Evolutionary conservation across 1,140 invertebrate genomes (phyloP), one percentile per base, ranked within the genome.

Genomic region (Calephelis nemesis): DNA sequence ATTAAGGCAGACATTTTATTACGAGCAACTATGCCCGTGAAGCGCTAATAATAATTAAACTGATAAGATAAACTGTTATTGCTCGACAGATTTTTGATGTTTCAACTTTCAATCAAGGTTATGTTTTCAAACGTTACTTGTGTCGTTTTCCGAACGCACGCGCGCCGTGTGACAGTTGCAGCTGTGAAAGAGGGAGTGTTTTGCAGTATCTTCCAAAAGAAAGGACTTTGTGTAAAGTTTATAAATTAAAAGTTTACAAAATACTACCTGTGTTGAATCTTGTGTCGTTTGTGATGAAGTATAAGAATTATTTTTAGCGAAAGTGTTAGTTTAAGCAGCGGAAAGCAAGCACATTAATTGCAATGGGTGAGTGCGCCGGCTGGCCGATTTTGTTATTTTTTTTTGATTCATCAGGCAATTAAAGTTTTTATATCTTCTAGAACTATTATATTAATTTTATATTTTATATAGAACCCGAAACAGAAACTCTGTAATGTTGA

Each of bases 351-450:
- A 68, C 67, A 30, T 72, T 63, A 60, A 74, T 74, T 77, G 85
- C 82, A 82, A 89, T 89, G 87, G 87, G 87, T 89, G 77, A 87
- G 87, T 87, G 71, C 71, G 73, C 82, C 84, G 84, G 85, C 73
- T 74, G 63, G 48, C 73, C 47, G 48, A 42, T 68, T 71, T 78
- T 73, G 74, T 39, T 40, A 52, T 30, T 67, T 19, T 60, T 50
- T 47, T 58, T 45, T 49, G 30, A 12, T 66, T 50, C 50, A 8
- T 66, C 1, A 5, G 12, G 10, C 30, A 58, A 45, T 58, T 58
- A 12, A 5, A 39, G 30, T 58, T 7, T 58, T 19, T 12, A 12
- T n/a, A 58, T 6, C 11, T 58, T 10, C 1, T 12, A 39, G 11
- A 42, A 54, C 40, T 65, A 42, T 64, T 64, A 47, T 64, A 63